These are phyloP conservation scores for Naja naja DNA, from an alignment of 2,113 vertebrate genomes.

Conservation along the genomic window DNA sequence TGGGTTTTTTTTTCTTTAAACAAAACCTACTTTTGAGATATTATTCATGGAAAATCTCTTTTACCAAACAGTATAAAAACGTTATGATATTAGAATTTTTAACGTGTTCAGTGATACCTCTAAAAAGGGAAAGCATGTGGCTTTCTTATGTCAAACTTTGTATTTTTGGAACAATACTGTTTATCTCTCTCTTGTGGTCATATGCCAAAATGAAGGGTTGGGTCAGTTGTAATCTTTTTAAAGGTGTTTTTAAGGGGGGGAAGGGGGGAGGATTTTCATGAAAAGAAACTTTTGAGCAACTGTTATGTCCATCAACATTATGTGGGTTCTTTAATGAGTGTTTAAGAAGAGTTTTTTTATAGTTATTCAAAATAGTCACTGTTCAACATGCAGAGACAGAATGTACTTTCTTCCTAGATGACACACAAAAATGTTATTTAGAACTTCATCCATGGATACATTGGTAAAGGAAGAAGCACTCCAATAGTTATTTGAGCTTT, in stretches of 20 bases:
- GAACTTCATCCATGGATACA: not conserved
- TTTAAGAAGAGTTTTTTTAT: not conserved
- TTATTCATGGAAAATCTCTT: not conserved
- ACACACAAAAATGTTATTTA: not conserved
- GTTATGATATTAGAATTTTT: not conserved
- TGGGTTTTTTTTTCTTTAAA: not conserved
- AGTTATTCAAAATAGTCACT: not conserved
- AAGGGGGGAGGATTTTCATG: not conserved
- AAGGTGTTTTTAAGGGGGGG: not conserved
- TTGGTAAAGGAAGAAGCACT: not conserved
- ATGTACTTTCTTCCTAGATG: not conserved
- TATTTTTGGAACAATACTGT: not conserved
- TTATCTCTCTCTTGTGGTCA: not conserved
- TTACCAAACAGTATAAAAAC: not conserved
- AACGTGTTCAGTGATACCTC: not conserved
- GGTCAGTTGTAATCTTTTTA: not conserved
- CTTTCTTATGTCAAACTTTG: not conserved
- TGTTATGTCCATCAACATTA: not conserved
- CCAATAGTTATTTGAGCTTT: not conserved
- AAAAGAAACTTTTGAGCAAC: not conserved
- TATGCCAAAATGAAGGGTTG: not conserved
- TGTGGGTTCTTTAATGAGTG: not conserved
- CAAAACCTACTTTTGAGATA: constrained; percentile 6
- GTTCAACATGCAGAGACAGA: not conserved
- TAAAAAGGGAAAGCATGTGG: not conserved